Evolutionary conservation across 2,797 vertebrate species (phyloP), one percentile per base, ranked within the genome.

Genomic region (Gymnothorax reevesii): DNA sequence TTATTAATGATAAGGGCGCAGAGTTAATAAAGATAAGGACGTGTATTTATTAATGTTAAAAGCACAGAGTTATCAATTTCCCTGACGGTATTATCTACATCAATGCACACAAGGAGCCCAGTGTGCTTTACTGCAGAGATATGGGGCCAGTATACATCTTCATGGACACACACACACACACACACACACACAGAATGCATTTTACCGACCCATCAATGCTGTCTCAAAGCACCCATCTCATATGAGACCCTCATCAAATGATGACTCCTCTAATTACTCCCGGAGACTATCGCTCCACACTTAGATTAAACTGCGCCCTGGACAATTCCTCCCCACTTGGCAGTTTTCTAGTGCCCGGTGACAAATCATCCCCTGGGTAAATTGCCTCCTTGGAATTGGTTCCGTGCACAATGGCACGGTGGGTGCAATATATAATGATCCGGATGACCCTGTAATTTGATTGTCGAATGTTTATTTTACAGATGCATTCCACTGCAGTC

Each of bases 311-410:
- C 13, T 73, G 69, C 33, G 69, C 25, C 69, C 27, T 12, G 69
- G 69, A 73, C 27, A 33, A 73, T 75, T 75, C 71, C 1, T 75
- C 71, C 71, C 33, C 71, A 17, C 33, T 42, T 49, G 33, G 33
- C 71, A 75, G 27, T 75, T 75, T 42, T 12, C 71, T 75, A 33
- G 71, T 75, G 62, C 71, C 71, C 71, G 17, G 12, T 13, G 71
- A 75, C 71, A 42, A 75, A 75, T 75, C 27, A 75, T 49, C 71
- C 71, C 71, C 71, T 17, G 25, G 71, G 33, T 75, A 75, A 75
- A 42, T 42, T 75, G 33, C 71, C 17, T 75, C 12, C 33, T 33
- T 75, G 27, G 17, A 75, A 42, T 75, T 75, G 71, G 71, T 75
- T 75, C 71, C 33, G 25, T 42, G 71, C 13, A 49, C 71, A 75